Evolutionary conservation across 2,888 invertebrate genomes (phyloP), one percentile per base, ranked within the genome.

Genomic region (Leptopilina syphax): DNA sequence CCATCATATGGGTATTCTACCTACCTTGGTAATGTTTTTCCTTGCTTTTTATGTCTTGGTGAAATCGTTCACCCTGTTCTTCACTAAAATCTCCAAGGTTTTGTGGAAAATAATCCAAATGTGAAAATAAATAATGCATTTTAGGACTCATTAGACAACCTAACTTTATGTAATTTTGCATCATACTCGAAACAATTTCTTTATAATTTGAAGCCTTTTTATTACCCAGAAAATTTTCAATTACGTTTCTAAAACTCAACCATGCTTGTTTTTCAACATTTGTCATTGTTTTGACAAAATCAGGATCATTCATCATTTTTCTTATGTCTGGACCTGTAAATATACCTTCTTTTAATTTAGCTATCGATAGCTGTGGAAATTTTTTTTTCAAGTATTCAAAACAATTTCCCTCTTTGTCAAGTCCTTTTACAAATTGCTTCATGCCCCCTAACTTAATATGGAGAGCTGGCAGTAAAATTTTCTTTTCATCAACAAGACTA

Each of bases 51-150:
- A 89, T 81, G 79, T 90, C 89, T 79, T 89, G 89, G 82, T 90
- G 89, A 67, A 91, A 88, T 57, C 88, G 84, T 80, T 91, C 88
- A 79, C 87, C 88, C 66, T 90, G 89, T 80, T 90, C 89, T 79
- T 89, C 88, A 79, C 88, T 90, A 65, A 83, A 81, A 80, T 86
- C 84, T 78, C 86, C 88, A 50, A 88, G 83, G 81, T 89, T 90
- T 82, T 88, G 79, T 7, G 86, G 89, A 84, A 91, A 91, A 41
- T 80, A 79, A 70, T 89, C 84, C 0, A 90, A 57, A 81, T 90
- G 90, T 10, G 80, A 83, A 80, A 85, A 80, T n/a, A 90, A 82
- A 79, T 84, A 90, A 83, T 91, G 89, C 18, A 89, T 79, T 81
- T 89, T 89, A n/a, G 88, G 80, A 65, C 84, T 86, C 87, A 88